These are phyloP conservation scores for cat (Felis catus) DNA, from an alignment of 2,113 vertebrate genomes.

Conservation along the genomic window F.catus_Fca126_mat1.0 CM031417.1:106586501-106587000, in stretches of 20 bases:
- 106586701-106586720: neutral
- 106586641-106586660: neutral
- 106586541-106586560: neutral
- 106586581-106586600: neutral
- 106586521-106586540: neutral
- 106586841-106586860: neutral
- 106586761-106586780: neutral
- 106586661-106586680: neutral
- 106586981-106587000: neutral
- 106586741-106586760: neutral
- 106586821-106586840: neutral
- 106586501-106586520: neutral
- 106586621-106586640: neutral
- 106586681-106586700: neutral
- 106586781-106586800: neutral
- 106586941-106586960: neutral
- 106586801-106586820: neutral
- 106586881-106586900: neutral
- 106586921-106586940: neutral
- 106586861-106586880: neutral
- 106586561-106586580: neutral
- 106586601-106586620: neutral
- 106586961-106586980: neutral
- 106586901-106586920: neutral
- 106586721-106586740: neutral